Conservation (phyloP, 2,113 vertebrate genomes). For the Silurus meridionalis region DNA sequence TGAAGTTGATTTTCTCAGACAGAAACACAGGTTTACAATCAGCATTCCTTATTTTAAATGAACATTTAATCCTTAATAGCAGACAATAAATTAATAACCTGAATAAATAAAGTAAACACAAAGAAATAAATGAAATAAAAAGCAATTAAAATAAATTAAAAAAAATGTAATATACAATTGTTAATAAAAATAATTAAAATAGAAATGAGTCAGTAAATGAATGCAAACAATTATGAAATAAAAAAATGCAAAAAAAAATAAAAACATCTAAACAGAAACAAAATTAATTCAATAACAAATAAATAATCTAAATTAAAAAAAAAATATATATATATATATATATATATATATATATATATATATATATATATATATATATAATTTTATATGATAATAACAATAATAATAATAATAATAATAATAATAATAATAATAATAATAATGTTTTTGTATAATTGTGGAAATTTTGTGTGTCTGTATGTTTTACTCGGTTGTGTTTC, state of each 20-base stretch:
- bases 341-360: background rate
- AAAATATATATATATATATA: background rate
- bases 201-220: background rate
- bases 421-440: too few relatives aligned
- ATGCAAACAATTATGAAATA: background rate
- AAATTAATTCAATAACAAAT: background rate
- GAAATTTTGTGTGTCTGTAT: background rate
- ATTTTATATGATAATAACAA: too few relatives aligned
- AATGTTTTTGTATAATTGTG: too few relatives aligned
- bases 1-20: too few relatives aligned
- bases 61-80: background rate
- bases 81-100: background rate
- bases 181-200: background rate
- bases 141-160: background rate
- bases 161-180: background rate
- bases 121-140: background rate
- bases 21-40: background rate
- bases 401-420: too few relatives aligned
- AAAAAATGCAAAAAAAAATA: too few relatives aligned
- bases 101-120: background rate
- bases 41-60: background rate
- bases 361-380: too few relatives aligned
- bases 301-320: background rate
- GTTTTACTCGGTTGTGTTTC: slow-evolving; percentile 5
- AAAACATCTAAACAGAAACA: background rate